Conservation (phyloP, 1,140 invertebrate genomes). For the Araneus ventricosus region DNA sequence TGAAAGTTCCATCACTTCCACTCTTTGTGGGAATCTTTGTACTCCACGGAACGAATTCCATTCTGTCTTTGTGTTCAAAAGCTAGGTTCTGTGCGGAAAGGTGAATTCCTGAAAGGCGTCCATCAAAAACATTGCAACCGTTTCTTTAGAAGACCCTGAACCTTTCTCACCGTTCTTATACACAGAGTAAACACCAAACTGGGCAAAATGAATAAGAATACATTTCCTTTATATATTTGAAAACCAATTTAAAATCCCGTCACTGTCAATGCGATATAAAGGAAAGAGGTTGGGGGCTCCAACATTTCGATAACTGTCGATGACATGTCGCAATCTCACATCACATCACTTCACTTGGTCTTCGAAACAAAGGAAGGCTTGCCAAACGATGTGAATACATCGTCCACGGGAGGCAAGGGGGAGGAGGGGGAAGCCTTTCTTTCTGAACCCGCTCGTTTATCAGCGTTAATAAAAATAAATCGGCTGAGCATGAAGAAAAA, state of each 20-base stretch:
- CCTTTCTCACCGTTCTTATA: neutral
- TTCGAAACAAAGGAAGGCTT: constrained; percentile 37
- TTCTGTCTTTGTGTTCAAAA: neutral
- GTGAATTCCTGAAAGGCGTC: neutral
- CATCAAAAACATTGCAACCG: neutral
- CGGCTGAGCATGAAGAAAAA: constrained; percentile 49
- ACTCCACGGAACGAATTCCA: too few species aligned
- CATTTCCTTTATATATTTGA: constrained; percentile 31
- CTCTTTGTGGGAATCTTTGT: neutral
- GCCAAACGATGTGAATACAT: constrained; percentile 42
- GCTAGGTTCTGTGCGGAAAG: neutral
- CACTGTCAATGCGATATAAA: neutral
- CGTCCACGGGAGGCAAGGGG: neutral
- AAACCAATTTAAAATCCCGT: constrained; percentile 27
- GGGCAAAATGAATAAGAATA: neutral
- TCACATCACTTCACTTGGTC: constrained; percentile 16
- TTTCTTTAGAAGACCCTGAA: neutral
- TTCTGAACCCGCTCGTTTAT: constrained; percentile 51
- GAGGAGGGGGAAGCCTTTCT: neutral
- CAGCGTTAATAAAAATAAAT: constrained; percentile 69
- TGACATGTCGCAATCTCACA: constrained; percentile 37
- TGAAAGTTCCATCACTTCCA: neutral
- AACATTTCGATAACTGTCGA: constrained; percentile 46
- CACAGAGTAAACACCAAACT: neutral
- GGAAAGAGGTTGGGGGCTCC: neutral